Evolutionary conservation across 1,140 invertebrate species (phyloP), one percentile per base, ranked within the genome.

Genomic region (Cydia splendana): DNA sequence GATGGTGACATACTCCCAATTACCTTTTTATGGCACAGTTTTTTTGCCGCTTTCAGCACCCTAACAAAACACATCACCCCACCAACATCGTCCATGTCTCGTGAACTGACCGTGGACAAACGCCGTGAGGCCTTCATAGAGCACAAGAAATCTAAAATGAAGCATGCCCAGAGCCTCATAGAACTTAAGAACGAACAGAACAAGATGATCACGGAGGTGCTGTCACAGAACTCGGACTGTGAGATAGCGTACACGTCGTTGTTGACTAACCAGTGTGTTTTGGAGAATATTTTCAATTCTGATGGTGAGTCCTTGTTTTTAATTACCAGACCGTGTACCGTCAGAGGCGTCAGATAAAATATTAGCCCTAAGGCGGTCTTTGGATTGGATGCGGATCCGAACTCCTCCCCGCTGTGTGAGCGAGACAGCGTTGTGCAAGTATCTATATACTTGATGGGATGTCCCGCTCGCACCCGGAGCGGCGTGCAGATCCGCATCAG

Each of bases 21-120:
- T 15, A 13, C 45, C 45, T 48, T 48, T 48, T 13, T 48, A 48
- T 48, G 45, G 4, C 13, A 42, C 10, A 57, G 6, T 28, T 30
- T 12, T n/a, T 18, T 20, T 75, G 75, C 65, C 15, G 4, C 75
- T 86, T 85, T 75, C 78, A 94, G 93, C 74, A 93, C 93, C 2
- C 75, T 94, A 76, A 94, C 93, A 13, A 94, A 92, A 80, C 92
- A 94, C 75, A 93, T 94, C 81, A 94, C 93, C 9, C 92, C 93
- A n/a, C 93, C 93, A 2, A 86, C 87, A 7, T 91, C 89, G 6
- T 86, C 86, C 0, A 81, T 83, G 38, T 86, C 87, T 5, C 82
- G 84, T 20, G 83, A 87, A 38, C 71, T 86, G 18, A 84, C 82
- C 13, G 76, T 83, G 2, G 80, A 87, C n/a, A 85, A 88, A 62